These are phyloP conservation scores for Conus betulinus DNA, from an alignment of 1,140 invertebrate species.

Conservation along the genomic window DNA sequence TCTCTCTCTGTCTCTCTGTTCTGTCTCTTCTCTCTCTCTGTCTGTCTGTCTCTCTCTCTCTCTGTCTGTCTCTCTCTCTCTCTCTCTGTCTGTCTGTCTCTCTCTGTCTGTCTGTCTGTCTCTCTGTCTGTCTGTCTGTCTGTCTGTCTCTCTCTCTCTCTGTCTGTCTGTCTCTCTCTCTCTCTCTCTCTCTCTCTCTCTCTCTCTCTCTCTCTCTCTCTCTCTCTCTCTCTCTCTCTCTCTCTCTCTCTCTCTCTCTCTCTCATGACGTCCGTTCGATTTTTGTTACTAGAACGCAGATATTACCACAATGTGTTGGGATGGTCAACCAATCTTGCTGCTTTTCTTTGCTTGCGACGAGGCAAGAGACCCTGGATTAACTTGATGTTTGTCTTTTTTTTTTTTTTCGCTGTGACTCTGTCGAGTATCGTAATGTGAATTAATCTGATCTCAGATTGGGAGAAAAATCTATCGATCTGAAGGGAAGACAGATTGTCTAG, in stretches of 20 bases:
- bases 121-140: neutral
- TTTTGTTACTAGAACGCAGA: neutral
- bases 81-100: neutral
- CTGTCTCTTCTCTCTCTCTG: neutral
- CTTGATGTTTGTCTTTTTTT: neutral
- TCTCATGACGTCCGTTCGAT: neutral
- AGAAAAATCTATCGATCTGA: neutral
- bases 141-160: neutral
- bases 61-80: constrained; percentile 3
- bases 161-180: neutral
- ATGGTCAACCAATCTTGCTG: neutral
- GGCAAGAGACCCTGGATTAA: neutral
- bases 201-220: neutral
- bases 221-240: neutral
- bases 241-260: neutral
- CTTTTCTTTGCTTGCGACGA: neutral
- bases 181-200: neutral
- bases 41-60: constrained; percentile 3
- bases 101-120: neutral
- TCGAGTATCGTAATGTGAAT: too few relatives aligned
- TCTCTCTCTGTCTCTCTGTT: neutral
- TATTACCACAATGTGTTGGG: neutral
- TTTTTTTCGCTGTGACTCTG: neutral
- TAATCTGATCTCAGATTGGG: too few relatives aligned
- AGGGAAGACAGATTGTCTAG: too few relatives aligned